A percentile compares a stretch with the other conserved stretches of the same genome.
Evolutionary conservation across 2,797 vertebrate genomes (phyloP).

Genomic region (Pseudomugil gertrudae): DNA sequence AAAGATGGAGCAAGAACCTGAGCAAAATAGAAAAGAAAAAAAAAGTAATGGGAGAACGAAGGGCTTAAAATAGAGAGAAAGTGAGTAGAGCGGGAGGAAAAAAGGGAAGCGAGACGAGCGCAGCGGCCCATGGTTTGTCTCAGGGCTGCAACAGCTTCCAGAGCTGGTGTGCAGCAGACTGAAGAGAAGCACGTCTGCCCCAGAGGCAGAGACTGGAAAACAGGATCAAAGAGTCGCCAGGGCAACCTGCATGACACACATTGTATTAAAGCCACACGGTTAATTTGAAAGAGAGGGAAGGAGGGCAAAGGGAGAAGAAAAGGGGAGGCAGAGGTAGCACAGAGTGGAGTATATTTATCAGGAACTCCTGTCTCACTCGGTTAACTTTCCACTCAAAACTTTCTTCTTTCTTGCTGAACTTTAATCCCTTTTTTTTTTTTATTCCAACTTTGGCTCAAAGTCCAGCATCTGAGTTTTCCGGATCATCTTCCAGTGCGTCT

Average conservation of each 20-base stretch:
- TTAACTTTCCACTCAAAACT: slow-evolving; percentile 69
- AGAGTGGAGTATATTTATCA: slow-evolving; percentile 65
- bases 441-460: slow-evolving; percentile 46
- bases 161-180: slow-evolving; percentile 82
- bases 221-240: slow-evolving; percentile 84
- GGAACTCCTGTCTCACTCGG: slow-evolving; percentile 68
- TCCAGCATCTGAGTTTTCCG: slow-evolving; percentile 46
- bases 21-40: slow-evolving; percentile 4
- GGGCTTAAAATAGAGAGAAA: slow-evolving; percentile 37
- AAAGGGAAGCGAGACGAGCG: slow-evolving; percentile 49
- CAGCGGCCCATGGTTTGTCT: slow-evolving; percentile 72
- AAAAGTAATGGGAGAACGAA: slow-evolving; percentile 27
- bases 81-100: slow-evolving; percentile 51
- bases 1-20: slow-evolving; percentile 48
- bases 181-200: slow-evolving; percentile 81
- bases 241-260: slow-evolving; percentile 85
- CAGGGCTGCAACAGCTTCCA: slow-evolving; percentile 68
- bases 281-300: slow-evolving; percentile 76
- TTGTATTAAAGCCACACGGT: slow-evolving; percentile 83
- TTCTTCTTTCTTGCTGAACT: slow-evolving; percentile 64
- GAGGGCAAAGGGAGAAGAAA: slow-evolving; percentile 63
- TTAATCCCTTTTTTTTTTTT: slow-evolving; percentile 36
- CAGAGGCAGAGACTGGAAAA: slow-evolving; percentile 82
- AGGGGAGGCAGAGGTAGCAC: slow-evolving; percentile 61
- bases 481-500: slow-evolving; percentile 47